Conservation (phyloP, 1,140 invertebrate genomes). For the Adelges cooleyi region DNA sequence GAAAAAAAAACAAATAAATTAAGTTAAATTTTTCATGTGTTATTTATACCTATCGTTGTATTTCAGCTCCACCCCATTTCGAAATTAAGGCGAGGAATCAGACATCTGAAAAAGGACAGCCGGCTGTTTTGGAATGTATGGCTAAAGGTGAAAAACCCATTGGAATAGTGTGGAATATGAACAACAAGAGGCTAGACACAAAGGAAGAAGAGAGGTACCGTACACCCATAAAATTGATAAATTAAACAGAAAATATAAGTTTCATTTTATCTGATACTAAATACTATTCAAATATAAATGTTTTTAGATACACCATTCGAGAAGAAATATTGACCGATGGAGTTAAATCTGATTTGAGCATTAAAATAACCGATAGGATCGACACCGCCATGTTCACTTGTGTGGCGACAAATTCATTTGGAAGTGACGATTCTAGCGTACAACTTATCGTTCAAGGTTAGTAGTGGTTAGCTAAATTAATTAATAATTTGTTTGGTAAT, state of each 20-base stretch:
- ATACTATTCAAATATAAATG: background rate
- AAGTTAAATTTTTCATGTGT: background rate
- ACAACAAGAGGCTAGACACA: slow-evolving; percentile 78
- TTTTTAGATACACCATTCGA: slow-evolving; percentile 78
- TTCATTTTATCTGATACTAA: no score
- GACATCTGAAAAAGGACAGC: slow-evolving; percentile 77
- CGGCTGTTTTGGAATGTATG: slow-evolving; percentile 84
- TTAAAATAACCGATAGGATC: slow-evolving; percentile 73
- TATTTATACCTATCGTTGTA: background rate
- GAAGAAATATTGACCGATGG: slow-evolving; percentile 79
- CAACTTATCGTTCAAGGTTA: slow-evolving; percentile 90
- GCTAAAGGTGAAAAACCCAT: slow-evolving; percentile 95
- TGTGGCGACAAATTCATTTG: slow-evolving; percentile 86
- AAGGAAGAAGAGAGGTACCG: slow-evolving; percentile 56
- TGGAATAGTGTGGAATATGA: slow-evolving; percentile 91
- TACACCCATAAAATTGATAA: background rate
- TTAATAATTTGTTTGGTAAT: background rate
- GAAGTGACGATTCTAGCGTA: slow-evolving; percentile 88
- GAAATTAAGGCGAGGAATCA: slow-evolving; percentile 84
- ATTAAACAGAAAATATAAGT: background rate
- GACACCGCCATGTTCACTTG: slow-evolving; percentile 92
- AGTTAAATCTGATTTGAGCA: slow-evolving; percentile 76
- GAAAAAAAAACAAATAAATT: background rate
- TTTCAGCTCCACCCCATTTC: slow-evolving; percentile 80
- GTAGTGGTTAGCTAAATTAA: background rate